Base-by-base conservation (phyloP, 2,797 vertebrate genomes). In the Syncerus caffer region DNA sequence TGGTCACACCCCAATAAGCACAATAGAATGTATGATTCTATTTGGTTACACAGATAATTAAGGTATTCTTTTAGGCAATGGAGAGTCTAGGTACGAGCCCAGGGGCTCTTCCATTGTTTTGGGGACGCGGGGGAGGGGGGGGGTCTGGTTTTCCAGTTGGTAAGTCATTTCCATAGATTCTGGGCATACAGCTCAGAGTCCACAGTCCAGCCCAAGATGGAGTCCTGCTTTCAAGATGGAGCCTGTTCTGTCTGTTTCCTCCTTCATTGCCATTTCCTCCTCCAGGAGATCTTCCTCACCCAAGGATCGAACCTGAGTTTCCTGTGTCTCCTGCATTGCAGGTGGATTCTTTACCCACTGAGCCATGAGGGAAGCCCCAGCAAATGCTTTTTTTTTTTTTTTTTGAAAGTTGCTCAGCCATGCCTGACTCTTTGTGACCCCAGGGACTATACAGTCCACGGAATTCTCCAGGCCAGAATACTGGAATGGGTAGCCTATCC, bases 61-160 rank as follows among this genome's bases (percentile, higher is more conserved):
- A 19, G 34, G 34, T 71, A 38, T 23, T 71, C 67, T 71, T 71
- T 71, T 71, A 71, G 34, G 19, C 67, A 23, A 71, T 4, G 67
- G 19, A 38, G 67, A 71, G 34, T 71, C 19, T 71, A 71, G 19
- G 67, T 38, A 38, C 0, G 2, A 71, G 34, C 67, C 67, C 67
- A 10, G n/a, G 67, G 64, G 19, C 67, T 38, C 34, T 71, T 71
- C 67, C 67, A 38, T 71, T 4, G 34, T 34, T 34, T 34, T 34
- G 34, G 34, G 34, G n/a, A n/a, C n/a, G 34, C 34, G 34, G 34
- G 34, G 34, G 34, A n/a, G n/a, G 34, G 0, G 0, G 4, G n/a
- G 64, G 64, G 7, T 23, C 67, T 71, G 67, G 19, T 71, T 38
- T 71, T 71, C 67, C 67, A 71, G 67, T 71, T 71, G 67, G 67